Percentiles rank a stretch among this genome's conserved stretches.
phyloP scores from a whole-genome alignment of 2,113 vertebrate genomes.

The Steatornis caripensis region DNA sequence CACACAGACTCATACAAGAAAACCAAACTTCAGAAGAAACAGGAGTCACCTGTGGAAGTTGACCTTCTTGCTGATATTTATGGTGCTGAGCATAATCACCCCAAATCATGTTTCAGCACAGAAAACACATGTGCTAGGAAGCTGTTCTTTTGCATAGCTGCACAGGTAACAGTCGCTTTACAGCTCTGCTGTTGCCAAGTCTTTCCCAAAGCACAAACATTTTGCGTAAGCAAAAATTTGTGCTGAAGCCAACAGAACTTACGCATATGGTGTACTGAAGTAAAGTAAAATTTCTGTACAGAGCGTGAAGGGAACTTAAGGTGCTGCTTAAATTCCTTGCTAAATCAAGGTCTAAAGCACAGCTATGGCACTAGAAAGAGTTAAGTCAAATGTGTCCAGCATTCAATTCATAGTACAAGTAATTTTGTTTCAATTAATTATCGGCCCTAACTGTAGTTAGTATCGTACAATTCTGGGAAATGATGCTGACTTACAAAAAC shows the following conservation, averaged over 20 bases:
- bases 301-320: not conserved
- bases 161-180: not conserved
- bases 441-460: not conserved
- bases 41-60: not conserved
- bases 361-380: not conserved
- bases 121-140: not conserved
- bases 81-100: not conserved
- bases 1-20: not conserved
- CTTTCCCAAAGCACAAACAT: not conserved
- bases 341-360: not conserved
- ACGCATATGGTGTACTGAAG: accelerated
- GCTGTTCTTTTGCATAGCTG: not conserved
- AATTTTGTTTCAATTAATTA: slow-evolving; percentile 11
- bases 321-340: not conserved
- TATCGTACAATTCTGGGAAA: slow-evolving; percentile 10
- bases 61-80: not conserved
- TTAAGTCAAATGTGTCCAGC: not conserved
- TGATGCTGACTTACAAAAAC: not conserved
- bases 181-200: not conserved
- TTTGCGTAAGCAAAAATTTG: not conserved
- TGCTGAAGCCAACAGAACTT: not conserved
- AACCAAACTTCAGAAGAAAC: not conserved
- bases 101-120: not conserved
- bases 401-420: not conserved
- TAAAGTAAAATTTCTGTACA: not conserved